These are phyloP conservation scores for Geotrupes spiniger DNA, from an alignment of 2,888 invertebrate species.

Conservation along the genomic window DNA sequence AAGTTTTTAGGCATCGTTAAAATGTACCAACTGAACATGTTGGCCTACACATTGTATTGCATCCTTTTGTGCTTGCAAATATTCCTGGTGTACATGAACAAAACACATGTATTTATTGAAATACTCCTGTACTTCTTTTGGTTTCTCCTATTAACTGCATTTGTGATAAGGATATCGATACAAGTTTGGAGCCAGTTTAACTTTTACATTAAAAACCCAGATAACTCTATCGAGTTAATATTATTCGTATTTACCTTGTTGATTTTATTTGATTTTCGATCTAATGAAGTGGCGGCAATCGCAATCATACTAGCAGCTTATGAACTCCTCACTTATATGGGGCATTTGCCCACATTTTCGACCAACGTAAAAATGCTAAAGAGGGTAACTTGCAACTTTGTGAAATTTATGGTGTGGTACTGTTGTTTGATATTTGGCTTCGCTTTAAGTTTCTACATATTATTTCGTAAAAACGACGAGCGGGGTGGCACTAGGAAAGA, in stretches of 20 bases:
- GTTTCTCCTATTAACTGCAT: background rate
- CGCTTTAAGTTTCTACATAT: slow-evolving; percentile 76
- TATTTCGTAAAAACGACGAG: too few species aligned
- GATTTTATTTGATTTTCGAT: slow-evolving; percentile 60
- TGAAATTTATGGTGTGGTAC: slow-evolving; percentile 76
- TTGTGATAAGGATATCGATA: background rate
- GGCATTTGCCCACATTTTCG: slow-evolving; percentile 74
- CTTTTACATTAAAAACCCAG: slow-evolving; percentile 62
- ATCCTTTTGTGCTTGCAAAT: slow-evolving; percentile 67
- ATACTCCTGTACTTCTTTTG: background rate
- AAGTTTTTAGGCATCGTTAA: slow-evolving; percentile 78
- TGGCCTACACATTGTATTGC: slow-evolving; percentile 69
- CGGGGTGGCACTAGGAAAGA: too few species aligned
- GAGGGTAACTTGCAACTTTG: slow-evolving; percentile 76
- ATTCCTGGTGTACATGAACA: slow-evolving; percentile 61
- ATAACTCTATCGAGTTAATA: slow-evolving; percentile 69
- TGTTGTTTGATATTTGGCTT: slow-evolving; percentile 79
- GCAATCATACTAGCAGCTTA: slow-evolving; percentile 73
- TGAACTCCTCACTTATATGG: slow-evolving; percentile 73
- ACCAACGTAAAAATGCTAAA: slow-evolving; percentile 81
- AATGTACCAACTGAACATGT: slow-evolving; percentile 70
- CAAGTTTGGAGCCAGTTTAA: slow-evolving; percentile 29
- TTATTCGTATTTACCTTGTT: too few species aligned
- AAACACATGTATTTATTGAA: slow-evolving; percentile 42
- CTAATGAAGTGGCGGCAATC: slow-evolving; percentile 68